These are phyloP conservation scores for Aphelenchoides fujianensis DNA, from an alignment of 1,140 invertebrate genomes.

Conservation along the genomic window DNA sequence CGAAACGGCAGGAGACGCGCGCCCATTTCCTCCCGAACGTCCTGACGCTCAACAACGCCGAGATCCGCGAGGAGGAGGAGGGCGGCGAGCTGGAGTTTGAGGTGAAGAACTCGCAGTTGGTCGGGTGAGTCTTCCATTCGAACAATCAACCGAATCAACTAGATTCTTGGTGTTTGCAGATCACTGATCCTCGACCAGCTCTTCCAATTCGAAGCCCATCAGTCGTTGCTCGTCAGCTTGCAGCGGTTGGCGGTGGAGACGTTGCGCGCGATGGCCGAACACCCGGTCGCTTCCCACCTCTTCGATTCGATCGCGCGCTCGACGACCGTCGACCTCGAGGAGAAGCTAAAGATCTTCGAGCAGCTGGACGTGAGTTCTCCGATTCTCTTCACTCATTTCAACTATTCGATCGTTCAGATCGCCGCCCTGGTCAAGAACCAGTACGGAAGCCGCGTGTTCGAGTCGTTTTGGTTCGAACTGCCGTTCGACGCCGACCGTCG, in stretches of 20 bases:
- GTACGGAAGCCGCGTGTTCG: slow-evolving; percentile 18
- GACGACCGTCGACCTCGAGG: background rate
- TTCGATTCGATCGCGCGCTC: slow-evolving; percentile 11
- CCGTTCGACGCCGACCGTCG: background rate
- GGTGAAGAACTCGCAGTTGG: slow-evolving; percentile 11
- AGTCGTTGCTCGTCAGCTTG: background rate
- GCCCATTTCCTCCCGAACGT: slow-evolving; percentile 10
- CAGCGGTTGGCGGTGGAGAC: background rate
- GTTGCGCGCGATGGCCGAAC: background rate
- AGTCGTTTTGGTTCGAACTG: slow-evolving; percentile 15
- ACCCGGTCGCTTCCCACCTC: background rate
- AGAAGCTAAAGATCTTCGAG: slow-evolving; percentile 4
- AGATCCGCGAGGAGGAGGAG: background rate
- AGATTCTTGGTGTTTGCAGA: background rate
- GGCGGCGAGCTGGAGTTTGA: slow-evolving; percentile 13
- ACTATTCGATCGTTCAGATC: background rate
- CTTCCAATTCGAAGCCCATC: slow-evolving; percentile 7
- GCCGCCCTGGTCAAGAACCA: slow-evolving; percentile 5
- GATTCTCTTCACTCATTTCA: background rate
- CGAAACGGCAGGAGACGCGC: background rate
- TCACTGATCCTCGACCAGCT: slow-evolving; percentile 10
- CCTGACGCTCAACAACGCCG: background rate
- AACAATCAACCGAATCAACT: background rate
- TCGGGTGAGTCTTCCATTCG: slow-evolving; percentile 9
- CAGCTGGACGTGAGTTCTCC: background rate